phyloP scores from a whole-genome alignment of 37 sponge, comb jelly and placozoan genomes.

The Halisarca cf. caerulea region DNA sequence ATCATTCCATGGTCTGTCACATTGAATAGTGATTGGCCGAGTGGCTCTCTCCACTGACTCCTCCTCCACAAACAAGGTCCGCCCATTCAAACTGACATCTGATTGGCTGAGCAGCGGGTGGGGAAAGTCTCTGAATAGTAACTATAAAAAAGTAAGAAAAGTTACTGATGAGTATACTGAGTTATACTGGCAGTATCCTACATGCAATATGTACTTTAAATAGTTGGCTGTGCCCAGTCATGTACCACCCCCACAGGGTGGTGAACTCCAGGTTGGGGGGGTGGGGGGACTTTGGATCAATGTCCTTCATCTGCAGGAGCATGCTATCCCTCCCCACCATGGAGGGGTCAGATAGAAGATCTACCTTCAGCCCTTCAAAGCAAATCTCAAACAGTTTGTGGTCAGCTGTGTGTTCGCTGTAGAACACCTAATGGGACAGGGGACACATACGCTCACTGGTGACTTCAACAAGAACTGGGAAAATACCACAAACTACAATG shows the following conservation, averaged over 20 bases:
- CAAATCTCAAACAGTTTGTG: conserved; percentile 58
- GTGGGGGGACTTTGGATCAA: conserved; percentile 47
- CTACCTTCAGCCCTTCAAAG: conserved; percentile 46
- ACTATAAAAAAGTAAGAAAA: conserved; percentile 53
- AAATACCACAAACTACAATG: background rate
- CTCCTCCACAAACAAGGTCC: conserved; percentile 80
- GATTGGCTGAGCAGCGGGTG: conserved; percentile 52
- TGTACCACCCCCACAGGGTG: conserved; percentile 77
- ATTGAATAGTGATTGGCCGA: background rate
- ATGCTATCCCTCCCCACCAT: conserved; percentile 63
- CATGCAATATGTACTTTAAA: conserved; percentile 56
- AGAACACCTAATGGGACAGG: conserved; percentile 25
- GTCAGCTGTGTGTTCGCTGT: conserved; percentile 3
- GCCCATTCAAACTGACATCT: conserved; percentile 53
- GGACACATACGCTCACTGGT: background rate
- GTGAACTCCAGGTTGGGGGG: conserved; percentile 52
- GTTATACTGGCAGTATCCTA: background rate
- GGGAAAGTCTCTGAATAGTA: conserved; percentile 79
- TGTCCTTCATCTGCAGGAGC: conserved; percentile 46
- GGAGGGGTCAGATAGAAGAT: conserved; percentile 68
- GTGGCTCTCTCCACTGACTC: conserved; percentile 61
- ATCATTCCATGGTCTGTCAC: conserved; percentile 65
- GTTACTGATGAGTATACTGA: background rate
- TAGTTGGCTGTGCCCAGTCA: conserved; percentile 42
- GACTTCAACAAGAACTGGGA: background rate